Evolutionary conservation across 2,113 vertebrate genomes (phyloP).

Genomic region (Pavo muticus): DNA sequence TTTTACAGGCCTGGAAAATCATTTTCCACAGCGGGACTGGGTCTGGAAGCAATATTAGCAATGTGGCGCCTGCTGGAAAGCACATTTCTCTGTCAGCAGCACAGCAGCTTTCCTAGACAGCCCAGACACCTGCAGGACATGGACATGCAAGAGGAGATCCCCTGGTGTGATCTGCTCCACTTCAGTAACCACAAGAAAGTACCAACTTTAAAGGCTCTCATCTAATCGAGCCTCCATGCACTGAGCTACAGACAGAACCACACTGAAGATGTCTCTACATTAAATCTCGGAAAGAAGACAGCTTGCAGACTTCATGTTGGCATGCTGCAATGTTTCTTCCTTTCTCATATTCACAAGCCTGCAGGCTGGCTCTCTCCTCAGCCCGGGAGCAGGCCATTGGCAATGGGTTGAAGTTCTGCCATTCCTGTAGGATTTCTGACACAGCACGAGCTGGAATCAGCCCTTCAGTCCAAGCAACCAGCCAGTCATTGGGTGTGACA

Average conservation of each 20-base stretch:
- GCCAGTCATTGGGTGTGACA: background rate
- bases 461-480: background rate
- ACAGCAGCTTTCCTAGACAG: background rate
- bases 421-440: background rate
- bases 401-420: background rate
- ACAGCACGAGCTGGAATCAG: too few species aligned
- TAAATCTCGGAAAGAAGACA: background rate
- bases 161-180: background rate
- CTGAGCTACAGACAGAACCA: background rate
- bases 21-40: background rate
- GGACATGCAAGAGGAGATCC: background rate
- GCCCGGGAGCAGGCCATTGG: background rate
- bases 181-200: background rate
- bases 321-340: background rate
- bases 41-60: background rate
- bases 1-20: background rate
- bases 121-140: background rate
- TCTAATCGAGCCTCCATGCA: background rate
- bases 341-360: background rate
- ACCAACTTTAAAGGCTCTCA: rapidly evolving
- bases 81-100: background rate
- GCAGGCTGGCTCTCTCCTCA: background rate
- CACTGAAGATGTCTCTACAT: background rate
- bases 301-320: background rate
- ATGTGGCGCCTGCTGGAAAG: background rate